Percentiles rank a stretch among this genome's conserved stretches.
These are phyloP conservation scores for Strigops habroptila DNA, from an alignment of 2,113 vertebrate genomes.

Conservation along the genomic window DNA sequence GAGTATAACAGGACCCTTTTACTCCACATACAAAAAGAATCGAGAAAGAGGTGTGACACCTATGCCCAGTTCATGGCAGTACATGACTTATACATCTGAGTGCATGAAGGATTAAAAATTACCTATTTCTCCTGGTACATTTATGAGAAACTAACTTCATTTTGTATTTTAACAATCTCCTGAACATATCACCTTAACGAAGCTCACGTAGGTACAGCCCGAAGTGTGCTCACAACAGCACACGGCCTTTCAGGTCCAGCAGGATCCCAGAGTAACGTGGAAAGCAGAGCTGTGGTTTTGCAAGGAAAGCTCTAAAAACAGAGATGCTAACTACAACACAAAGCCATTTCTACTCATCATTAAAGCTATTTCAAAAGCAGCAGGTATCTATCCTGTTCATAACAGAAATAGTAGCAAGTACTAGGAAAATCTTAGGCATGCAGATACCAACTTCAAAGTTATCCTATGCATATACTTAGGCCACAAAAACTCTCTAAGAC, in stretches of 20 bases:
- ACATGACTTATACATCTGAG: neutral
- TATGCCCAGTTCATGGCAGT: neutral
- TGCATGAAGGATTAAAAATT: neutral
- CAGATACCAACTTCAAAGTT: neutral
- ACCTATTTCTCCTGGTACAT: neutral
- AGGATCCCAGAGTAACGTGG: rapidly evolving
- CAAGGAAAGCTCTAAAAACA: neutral
- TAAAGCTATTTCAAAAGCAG: neutral
- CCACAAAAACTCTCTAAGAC: neutral
- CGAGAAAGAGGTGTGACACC: neutral
- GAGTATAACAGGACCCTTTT: neutral
- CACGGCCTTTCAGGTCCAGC: neutral
- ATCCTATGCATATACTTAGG: too few relatives aligned
- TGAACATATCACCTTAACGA: neutral
- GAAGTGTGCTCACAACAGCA: neutral
- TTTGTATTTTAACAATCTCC: neutral
- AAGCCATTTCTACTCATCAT: neutral
- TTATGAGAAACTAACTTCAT: neutral
- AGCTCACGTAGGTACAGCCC: neutral
- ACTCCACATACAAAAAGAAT: neutral
- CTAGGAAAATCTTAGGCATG: neutral
- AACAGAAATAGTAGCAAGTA: neutral
- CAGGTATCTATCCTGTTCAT: neutral
- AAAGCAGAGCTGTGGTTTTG: neutral
- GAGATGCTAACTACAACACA: neutral